Base-by-base conservation (phyloP, 2,888 invertebrate species). In the Caenorhabditis sp. region DNA sequence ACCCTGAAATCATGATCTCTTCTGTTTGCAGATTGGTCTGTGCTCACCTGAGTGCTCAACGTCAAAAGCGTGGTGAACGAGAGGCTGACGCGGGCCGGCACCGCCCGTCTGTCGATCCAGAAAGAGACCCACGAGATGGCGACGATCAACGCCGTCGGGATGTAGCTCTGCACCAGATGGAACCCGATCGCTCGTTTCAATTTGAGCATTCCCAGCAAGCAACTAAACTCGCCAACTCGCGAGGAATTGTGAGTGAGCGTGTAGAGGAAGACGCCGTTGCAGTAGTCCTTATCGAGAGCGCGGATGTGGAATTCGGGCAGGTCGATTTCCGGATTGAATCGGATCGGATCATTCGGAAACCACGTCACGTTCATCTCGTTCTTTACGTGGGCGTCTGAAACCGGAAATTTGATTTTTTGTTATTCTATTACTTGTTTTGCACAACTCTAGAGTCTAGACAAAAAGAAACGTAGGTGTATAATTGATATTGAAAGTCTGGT, bases 151-250 rank as follows among this genome's bases (percentile, higher is more conserved):
- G 78, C 84, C 3, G 85, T 83, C 3, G 84, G 84, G 39, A 84
- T 80, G 55, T 84, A 84, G 48, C 77, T 77, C 66, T 82, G 86
- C 2, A 92, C 91, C 78, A 92, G 85, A 85, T 92, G 91, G 83
- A 91, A 91, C n/a, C 91, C 91, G 17, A 91, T 90, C 11, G 91
- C 90, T n/a, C 91, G 89, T 56, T 90, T 90, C 79, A 92, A 86
- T 77, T 80, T 63, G 41, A 86, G 73, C 76, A 82, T 79, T 26
- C 84, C 86, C 43, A 83, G 52, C 5, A 86, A 72, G 55, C 86
- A 86, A 13, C 82, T 77, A 56, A 86, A 86, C 53, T 85, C 82
- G 2, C 85, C 85, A 20, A 85, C 79, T 63, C 86, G 37, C 26
- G 78, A 80, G 1, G 83, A 83, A 50, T 84, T 85, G 35, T 85